These are phyloP conservation scores for Drosophila murphyi DNA, from an alignment of 1,140 invertebrate species.

Conservation along the genomic window DNA sequence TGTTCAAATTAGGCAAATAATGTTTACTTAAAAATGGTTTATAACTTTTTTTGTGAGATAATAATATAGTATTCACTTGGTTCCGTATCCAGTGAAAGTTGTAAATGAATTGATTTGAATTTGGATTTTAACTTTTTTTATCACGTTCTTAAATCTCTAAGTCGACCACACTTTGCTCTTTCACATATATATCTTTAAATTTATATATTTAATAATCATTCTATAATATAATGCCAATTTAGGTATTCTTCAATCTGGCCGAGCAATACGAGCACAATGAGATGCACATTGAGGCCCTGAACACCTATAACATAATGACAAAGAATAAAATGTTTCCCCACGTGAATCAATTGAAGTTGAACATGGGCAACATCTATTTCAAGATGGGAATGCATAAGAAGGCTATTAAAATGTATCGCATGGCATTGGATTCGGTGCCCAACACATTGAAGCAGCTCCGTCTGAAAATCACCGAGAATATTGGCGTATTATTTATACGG, in stretches of 20 bases:
- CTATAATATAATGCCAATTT: background rate
- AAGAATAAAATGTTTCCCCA: constrained; percentile 95
- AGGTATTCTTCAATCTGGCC: constrained; percentile 97
- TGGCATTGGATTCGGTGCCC: constrained; percentile 98
- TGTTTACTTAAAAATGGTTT: too few species aligned
- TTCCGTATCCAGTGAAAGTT: too few species aligned
- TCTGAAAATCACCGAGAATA: constrained; percentile 99
- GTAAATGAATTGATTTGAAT: too few species aligned
- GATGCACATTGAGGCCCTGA: constrained; percentile 97
- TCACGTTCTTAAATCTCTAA: too few species aligned
- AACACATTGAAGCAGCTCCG: constrained; percentile 95
- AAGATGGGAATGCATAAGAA: constrained; percentile 97
- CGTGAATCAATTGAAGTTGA: constrained; percentile 96
- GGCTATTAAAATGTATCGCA: constrained; percentile 98
- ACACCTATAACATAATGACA: constrained; percentile 96
- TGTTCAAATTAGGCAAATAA: too few species aligned
- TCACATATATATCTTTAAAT: background rate
- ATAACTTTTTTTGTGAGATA: too few species aligned
- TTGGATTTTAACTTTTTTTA: too few species aligned
- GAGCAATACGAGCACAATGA: constrained; percentile 97
- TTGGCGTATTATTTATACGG: constrained; percentile 97
- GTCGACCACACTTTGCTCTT: background rate
- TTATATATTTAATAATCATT: background rate
- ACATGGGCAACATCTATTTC: constrained; percentile 99
- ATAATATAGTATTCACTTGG: too few species aligned